Evolutionary conservation across 2,888 invertebrate genomes (phyloP), one percentile per base, ranked within the genome.

Genomic region (Leptinotarsa tumamoca): DNA sequence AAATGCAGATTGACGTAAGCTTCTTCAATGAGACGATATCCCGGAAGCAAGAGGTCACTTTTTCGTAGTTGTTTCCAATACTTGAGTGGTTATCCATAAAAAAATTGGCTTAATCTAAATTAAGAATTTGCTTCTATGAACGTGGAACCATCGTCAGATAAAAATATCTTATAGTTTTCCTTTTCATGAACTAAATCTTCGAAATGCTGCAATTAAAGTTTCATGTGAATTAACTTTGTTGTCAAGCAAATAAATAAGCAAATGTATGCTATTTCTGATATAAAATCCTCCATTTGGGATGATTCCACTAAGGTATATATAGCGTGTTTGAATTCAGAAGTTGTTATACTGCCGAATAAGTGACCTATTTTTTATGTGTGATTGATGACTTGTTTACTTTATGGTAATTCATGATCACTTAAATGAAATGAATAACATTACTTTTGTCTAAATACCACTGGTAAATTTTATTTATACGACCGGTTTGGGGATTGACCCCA

Each of bases 121-220:
- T 80, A 77, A 13, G 43, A 73, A 14, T 71, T 70, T n/a, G 79
- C 80, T 4, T 78, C 81, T 7, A 81, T 77, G 67, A 83, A 83
- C 61, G 82, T 84, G 1, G 80, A 83, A 1, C 82, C 85, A 66
- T 83, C 82, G 52, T 85, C 84, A 10, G 80, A 82, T 3, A 67
- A 71, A 80, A 4, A 85, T 76, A 5, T 75, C 50, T n/a, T 51
- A 49, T 4, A 80, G 80, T 56, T 77, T 78, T 14, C 84, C 84
- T 15, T 84, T 78, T 3, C 84, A 67, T 1, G 82, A 71, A 1
- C 76, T 72, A 63, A 85, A 85, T 15, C 84, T 75, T 27, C 27
- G 5, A 58, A 2, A 85, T 74, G 17, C 80, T 76, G 80, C 74
- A 13, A 85, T 56, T 83, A 83, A 3, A 82, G 52, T 75, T 85